phyloP scores from a whole-genome alignment of 2,113 vertebrate genomes.

The Gadus chalcogrammus region DNA sequence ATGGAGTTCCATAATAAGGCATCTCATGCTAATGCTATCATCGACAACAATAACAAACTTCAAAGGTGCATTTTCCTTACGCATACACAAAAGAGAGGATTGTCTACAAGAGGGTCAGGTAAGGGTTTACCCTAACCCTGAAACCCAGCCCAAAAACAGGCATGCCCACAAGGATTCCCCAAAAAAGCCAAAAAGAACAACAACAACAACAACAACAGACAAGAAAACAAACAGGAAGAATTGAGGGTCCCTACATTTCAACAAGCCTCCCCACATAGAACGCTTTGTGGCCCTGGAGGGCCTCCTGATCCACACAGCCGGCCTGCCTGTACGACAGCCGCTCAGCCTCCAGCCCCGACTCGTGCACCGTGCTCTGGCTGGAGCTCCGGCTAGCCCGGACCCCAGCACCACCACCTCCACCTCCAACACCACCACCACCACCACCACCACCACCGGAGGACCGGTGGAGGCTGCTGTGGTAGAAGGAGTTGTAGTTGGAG shows the following conservation, averaged over 20 bases:
- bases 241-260: slow-evolving; percentile 45
- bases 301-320: slow-evolving; percentile 30
- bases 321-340: slow-evolving; percentile 42
- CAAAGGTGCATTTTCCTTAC: not conserved
- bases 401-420: slow-evolving; percentile 11
- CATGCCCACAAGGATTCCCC: too few species aligned
- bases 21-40: not conserved
- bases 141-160: too few species aligned
- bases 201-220: not conserved
- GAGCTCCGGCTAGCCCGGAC: slow-evolving; percentile 42
- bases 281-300: slow-evolving; percentile 6
- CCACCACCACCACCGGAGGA: not conserved
- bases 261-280: slow-evolving; percentile 42
- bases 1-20: too few species aligned
- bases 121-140: too few species aligned
- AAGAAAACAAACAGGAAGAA: not conserved
- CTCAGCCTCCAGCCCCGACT: slow-evolving; percentile 7
- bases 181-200: not conserved
- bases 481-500: slow-evolving; percentile 1
- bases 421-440: not conserved
- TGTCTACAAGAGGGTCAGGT: too few species aligned
- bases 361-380: slow-evolving; percentile 35
- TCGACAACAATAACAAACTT: not conserved
- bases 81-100: too few species aligned
- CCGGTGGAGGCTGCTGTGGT: too few species aligned